Evolutionary conservation across 2,113 vertebrate genomes (phyloP).

Genomic region (Scopus umbretta): DNA sequence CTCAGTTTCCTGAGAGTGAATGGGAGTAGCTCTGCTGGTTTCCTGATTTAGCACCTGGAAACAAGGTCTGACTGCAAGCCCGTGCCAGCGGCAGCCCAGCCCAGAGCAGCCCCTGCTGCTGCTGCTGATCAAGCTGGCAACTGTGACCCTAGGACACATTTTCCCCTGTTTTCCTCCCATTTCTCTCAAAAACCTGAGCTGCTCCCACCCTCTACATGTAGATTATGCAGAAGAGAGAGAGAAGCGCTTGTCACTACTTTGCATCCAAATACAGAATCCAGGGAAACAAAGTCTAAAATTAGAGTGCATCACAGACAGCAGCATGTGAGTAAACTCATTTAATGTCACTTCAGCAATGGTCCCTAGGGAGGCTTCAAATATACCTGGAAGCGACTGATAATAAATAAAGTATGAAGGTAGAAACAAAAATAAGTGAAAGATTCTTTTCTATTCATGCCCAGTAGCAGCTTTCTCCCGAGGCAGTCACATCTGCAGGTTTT

Average conservation of each 20-base stretch:
- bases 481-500: background rate
- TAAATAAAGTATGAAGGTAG: constrained; percentile 22
- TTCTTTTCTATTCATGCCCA: background rate
- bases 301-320: constrained; percentile 41
- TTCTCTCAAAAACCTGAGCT: background rate
- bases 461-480: background rate
- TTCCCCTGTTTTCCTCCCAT: background rate
- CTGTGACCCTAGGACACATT: background rate
- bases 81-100: background rate
- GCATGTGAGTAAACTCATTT: constrained; percentile 53
- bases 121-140: background rate
- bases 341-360: constrained; percentile 34
- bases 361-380: constrained; percentile 34
- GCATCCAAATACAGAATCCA: constrained; percentile 38
- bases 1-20: background rate
- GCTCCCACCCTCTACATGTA: background rate
- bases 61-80: background rate
- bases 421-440: constrained; percentile 44
- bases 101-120: background rate
- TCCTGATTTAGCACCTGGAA: background rate
- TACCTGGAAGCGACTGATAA: constrained; percentile 59
- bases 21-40: background rate
- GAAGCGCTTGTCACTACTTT: constrained; percentile 1
- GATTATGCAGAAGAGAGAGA: background rate
- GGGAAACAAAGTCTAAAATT: constrained; percentile 65